Base-by-base conservation (phyloP, 2,797 vertebrate genomes). In the Emys orbicularis region DNA sequence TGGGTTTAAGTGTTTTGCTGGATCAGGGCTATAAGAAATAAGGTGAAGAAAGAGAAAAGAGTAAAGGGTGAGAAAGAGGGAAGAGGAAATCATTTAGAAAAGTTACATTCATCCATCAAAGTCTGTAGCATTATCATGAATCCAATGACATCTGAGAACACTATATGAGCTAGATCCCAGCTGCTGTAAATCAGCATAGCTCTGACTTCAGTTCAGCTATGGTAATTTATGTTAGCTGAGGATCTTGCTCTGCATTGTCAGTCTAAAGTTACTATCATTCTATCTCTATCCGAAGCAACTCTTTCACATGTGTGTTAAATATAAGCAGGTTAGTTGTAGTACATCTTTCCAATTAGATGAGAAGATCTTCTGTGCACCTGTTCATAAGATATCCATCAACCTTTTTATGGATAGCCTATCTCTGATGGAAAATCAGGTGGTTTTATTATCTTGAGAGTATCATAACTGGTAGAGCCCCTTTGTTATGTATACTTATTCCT, bases 301-400 rank as follows among this genome's bases (percentile, higher is more conserved):
- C 77, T 92, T 87, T 93, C 87, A n/a, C 77, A 34, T 50, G 80
- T 77, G 5, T 81, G 61, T 79, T 87, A 91, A 93, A 90, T 23
- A 54, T n/a, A 50, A 93, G 94, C 56, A 5, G 4, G 92, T 87
- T 86, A 54, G 27, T 53, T 87, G 25, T 47, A 88, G 27, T 79
- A 37, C 29, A 44, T 95, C 76, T 92, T 89, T 89, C 12, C 34
- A 54, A 41, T 88, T 65, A 93, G 80, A 6, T 72, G 68, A 91
- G 47, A 91, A 61, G 31, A 34, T 61, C 59, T 34, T 54, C 86
- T 44, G 52, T 84, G 79, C 47, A 86, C 47, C 29, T 89, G 81
- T 84, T 92, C 80, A 84, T 57, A 88, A 80, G 59, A 56, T 41
- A 87, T 19, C 41, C 31, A 81, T 91, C 88, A 93, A 88, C 41